Base-by-base conservation (phyloP, 1,140 invertebrate species). In the Cecropterus lyciades region DNA sequence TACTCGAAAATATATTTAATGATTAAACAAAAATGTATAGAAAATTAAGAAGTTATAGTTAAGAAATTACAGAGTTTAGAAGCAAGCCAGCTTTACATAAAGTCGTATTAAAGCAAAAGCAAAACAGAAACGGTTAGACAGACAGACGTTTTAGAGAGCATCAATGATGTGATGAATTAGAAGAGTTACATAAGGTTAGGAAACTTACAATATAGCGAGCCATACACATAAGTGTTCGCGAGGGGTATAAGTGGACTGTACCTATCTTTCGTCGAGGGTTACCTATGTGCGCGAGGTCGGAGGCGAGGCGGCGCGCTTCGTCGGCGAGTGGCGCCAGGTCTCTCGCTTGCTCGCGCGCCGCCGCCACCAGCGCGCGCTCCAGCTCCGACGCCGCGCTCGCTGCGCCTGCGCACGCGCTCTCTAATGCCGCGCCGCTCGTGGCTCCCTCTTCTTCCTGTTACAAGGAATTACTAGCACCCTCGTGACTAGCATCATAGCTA, bases 251-350 rank as follows among this genome's bases (percentile, higher is more conserved):
- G 68, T 66, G 70, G 60, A 72, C 79, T 80, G 77, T 85, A 85
- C 82, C 82, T 85, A 85, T 73, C 73, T 77, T 81, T 73, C 80
- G 75, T 75, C 77, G 79, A 65, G 65, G 77, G 73, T 87, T 85
- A 91, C 88, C 88, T 89, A 91, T 87, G 77, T 91, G 85, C 72
- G 89, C 86, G 69, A 92, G 85, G 80, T 92, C 91, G 46, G 89
- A 75, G 42, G 90, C 92, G 56, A 92, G 86, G 52, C 85, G 81
- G 40, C 91, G 82, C 33, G 92, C 90, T 30, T 91, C 88, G 45
- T 89, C 88, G 13, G 89, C 92, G 8, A 91, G 83, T 1, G 88
- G 88, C 7, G 87, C 84, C 16, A 92, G 72, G 60, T 91, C 92
- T 20, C 85, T 79, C 24, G 90, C 91, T 52, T 92, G 89, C 48